These are phyloP conservation scores for Caenorhabditis inopinata DNA, from an alignment of 1,140 invertebrate species.

Conservation along the genomic window DNA sequence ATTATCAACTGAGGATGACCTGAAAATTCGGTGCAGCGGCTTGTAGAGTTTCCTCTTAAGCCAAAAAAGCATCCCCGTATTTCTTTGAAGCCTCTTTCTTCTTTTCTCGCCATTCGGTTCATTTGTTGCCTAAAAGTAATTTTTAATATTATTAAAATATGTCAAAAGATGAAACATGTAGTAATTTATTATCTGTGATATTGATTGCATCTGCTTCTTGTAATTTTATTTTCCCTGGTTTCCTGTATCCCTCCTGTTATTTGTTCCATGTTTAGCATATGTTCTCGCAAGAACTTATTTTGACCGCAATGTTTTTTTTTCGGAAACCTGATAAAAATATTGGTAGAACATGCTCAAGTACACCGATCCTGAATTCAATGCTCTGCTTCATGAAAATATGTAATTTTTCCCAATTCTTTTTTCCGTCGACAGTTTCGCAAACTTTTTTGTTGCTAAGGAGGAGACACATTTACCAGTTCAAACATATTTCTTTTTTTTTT, in stretches of 20 bases:
- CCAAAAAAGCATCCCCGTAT: background rate
- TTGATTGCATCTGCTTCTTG: background rate
- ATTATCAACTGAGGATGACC: conserved; percentile 94
- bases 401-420: too few relatives aligned
- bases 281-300: too few relatives aligned
- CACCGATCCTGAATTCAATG: too few relatives aligned
- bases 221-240: background rate
- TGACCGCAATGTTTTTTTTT: too few relatives aligned
- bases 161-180: background rate
- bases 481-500: too few relatives aligned
- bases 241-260: background rate
- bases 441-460: too few relatives aligned
- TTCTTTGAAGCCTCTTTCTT: background rate
- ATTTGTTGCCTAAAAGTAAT: background rate
- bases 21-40: background rate
- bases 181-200: conserved; percentile 30
- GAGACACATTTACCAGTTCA: too few relatives aligned
- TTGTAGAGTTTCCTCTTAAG: background rate
- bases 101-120: conserved; percentile 16
- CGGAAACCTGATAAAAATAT: too few relatives aligned
- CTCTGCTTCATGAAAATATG: too few relatives aligned
- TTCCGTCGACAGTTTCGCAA: too few relatives aligned
- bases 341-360: too few relatives aligned
- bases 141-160: background rate
- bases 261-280: background rate